Base-by-base conservation (phyloP, 2,888 invertebrate genomes). In the Lithosia quadra region DNA sequence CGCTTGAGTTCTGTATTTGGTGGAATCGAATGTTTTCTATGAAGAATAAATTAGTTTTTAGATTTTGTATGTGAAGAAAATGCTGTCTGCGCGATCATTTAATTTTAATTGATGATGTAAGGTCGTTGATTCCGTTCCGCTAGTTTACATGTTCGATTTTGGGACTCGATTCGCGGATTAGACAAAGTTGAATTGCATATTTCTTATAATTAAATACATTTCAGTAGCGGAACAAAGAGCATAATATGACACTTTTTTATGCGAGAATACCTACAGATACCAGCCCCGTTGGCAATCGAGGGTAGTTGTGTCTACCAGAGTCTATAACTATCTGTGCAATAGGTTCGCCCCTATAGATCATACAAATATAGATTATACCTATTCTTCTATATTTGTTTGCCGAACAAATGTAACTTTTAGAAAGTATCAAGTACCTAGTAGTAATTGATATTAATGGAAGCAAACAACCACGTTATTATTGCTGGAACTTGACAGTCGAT, bases 1-100 rank as follows among this genome's bases (percentile, higher is more conserved):
- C 60, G 56, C 58, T 57, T 15, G 22, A 22, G 9, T 28, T n/a
- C 68, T 61, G 33, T 56, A 43, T 69, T 65, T 55, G 68, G 68
- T 58, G 18, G 10, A 33, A 58, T 33, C 18, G 43, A 11, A 43
- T 67, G 36, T 24, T 24, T 58, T 24, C 33, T 18, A 36, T 43
- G 22, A 49, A 34, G 21, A 49, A 65, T 65, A 15, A 53, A 59
- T 53, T 59, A 58, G 24, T 33, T 56, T 15, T 0, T 39, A 62
- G 24, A 24, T 10, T 43, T 9, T 43, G 24, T 22, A 55, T 13
- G 24, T 22, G 13, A 24, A 15, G 24, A 56, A 56, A 22, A 56
- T 0, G 13, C 21, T 56, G 11, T 15, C 13, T 13, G 11, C 0
- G 13, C 55, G 3, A 2, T 22, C 11, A 53, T 21, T 11, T 18